These are phyloP conservation scores for Montifringilla adamsi DNA, from an alignment of 2,113 vertebrate genomes.

Conservation along the genomic window DNA sequence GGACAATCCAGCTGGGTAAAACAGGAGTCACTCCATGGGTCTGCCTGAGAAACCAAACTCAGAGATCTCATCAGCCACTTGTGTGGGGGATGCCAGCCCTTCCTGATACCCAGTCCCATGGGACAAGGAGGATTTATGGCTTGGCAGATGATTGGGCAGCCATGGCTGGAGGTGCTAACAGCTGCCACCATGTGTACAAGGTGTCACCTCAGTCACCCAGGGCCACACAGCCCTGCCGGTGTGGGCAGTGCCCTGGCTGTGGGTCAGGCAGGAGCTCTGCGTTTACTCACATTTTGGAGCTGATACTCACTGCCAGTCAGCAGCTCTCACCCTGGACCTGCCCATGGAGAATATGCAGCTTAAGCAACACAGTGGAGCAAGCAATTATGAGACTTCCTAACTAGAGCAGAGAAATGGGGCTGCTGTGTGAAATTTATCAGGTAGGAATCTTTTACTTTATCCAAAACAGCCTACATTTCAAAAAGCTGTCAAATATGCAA, in stretches of 20 bases:
- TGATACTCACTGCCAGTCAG: neutral
- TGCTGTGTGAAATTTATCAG: neutral
- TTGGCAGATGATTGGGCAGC: neutral
- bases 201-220: neutral
- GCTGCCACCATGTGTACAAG: neutral
- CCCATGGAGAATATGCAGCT: constrained; percentile 23
- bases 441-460: neutral
- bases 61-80: accelerated
- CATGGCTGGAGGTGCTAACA: neutral
- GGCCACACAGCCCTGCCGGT: neutral
- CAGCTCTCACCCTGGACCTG: constrained; percentile 31
- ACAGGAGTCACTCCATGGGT: neutral
- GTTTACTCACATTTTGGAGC: neutral
- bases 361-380: neutral
- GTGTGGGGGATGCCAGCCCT: neutral
- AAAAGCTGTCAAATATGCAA: neutral
- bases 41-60: neutral
- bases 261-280: neutral
- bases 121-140: neutral
- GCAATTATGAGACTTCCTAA: neutral
- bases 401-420: neutral
- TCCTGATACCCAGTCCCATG: neutral
- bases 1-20: neutral
- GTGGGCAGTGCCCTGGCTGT: neutral
- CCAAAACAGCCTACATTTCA: neutral